Base-by-base conservation (phyloP, 1,140 invertebrate genomes). In the Tetranychus urticae region DNA sequence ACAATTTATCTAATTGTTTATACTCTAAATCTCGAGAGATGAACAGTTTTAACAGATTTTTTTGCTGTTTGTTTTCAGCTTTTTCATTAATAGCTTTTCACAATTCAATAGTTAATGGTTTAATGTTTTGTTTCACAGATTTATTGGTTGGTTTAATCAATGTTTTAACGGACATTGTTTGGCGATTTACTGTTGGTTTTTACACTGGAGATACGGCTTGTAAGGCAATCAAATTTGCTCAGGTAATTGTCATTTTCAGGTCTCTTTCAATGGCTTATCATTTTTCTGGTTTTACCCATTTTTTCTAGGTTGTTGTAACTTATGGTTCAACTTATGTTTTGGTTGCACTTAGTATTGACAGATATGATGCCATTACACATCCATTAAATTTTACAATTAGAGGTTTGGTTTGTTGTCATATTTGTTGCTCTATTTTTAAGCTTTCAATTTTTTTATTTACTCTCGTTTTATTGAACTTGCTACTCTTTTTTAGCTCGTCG, bases 271-370 rank as follows among this genome's bases (percentile, higher is more conserved):
- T 42, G 10, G 10, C 39, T 42, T 42, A 10, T 52, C n/a, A 31
- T n/a, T 47, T 47, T 47, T 47, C 46, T 47, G 13, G 12, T 47
- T 2, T 47, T n/a, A 31, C 14, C 23, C 6, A 10, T 50, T 50
- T 5, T 50, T 14, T 3, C 8, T 5, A 56, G 55, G 33, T 34
- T 0, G 78, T 89, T 36, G 87, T 90, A 37, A 89, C 86, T 42
- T 93, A 90, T 70, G 88, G 86, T 5, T 93, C 89, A 1, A 94
- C 88, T 0, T 94, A 93, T 69, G 88, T 93, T 6, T 77, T 96
- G 42, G 89, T 96, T 13, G 88, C 89, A 1, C 77, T 96, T 34
- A 92, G 87, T 67, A 88, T 94, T 65, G 90, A 96, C 73, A 78
- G 90, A 68, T 90, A 90, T 68, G 88, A 93, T 69, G 89, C 89